Conservation (phyloP, 2,797 vertebrate genomes). For the Odontamblyopus lacepedii region DNA sequence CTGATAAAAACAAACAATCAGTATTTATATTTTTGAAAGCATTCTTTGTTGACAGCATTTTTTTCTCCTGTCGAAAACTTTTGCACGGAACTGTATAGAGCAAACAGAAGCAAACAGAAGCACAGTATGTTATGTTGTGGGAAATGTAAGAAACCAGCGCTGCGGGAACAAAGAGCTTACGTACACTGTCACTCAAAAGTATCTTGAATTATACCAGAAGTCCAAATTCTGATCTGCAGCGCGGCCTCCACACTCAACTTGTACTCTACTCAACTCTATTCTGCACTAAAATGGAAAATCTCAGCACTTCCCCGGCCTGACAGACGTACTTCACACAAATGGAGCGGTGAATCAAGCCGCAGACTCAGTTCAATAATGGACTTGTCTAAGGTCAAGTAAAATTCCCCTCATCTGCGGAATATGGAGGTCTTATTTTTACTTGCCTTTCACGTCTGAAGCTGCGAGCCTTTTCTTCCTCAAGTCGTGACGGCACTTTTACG, state of each 20-base stretch:
- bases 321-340: background rate
- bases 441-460: constrained; percentile 14
- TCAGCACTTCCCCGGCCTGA: background rate
- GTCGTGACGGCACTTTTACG: constrained; percentile 16
- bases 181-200: too few species aligned
- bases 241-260: background rate
- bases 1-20: too few species aligned
- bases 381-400: background rate
- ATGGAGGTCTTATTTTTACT: constrained; percentile 15
- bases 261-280: background rate
- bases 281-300: background rate
- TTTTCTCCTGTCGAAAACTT: too few species aligned
- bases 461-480: constrained; percentile 15
- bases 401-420: background rate
- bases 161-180: too few species aligned
- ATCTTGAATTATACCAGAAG: too few species aligned
- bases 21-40: too few species aligned
- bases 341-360: background rate
- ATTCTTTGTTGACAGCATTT: too few species aligned
- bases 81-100: too few species aligned
- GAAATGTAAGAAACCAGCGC: too few species aligned
- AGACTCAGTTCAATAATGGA: background rate
- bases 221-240: background rate
- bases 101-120: too few species aligned
- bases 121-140: too few species aligned